Evolutionary conservation across 2,113 vertebrate genomes (phyloP), one percentile per base, ranked within the genome.

Genomic region (Microcebus murinus): DNA sequence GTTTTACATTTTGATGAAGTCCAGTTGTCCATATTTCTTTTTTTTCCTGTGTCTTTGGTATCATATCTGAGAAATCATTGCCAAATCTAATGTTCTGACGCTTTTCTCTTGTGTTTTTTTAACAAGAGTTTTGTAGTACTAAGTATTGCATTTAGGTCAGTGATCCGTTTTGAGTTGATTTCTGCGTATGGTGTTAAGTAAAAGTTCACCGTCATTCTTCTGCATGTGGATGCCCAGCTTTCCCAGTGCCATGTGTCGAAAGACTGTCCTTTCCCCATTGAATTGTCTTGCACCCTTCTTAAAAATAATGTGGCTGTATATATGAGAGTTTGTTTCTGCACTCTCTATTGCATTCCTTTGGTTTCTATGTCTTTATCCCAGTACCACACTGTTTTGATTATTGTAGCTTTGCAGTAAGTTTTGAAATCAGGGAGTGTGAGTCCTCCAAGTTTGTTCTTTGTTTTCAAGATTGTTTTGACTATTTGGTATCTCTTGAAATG

Each of bases 341-440:
- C n/a, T 89, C 21, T 83, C 21, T 82, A 8, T 89, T 89, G 31
- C 55, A 8, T 36, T 87, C 67, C 86, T n/a, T 52, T 84, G 70
- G 36, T 89, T 23, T 59, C 0, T 85, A 4, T 34, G 11, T 61
- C 10, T 59, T 85, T 61, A 61, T 79, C 34, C 23, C 80, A 85
- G 31, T 77, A 61, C 50, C 34, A 67, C 39, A 79, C n/a, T 89
- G 36, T 82, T 94, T 94, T 79, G 71, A 90, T 77, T 50, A 95
- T 25, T 85, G 13, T 55, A 77, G 71, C 18, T 85, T 70, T 90
- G n/a, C 45, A 10, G n/a, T 83, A 77, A 76, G 31, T 84, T 95
- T 76, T 90, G 59, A 84, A 84, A 48, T 59, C 63, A 67, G 42
- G 31, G 76, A 61, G 2, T 85, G 8, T 87, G 57, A 67, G 36